Percentiles rank a stretch among this genome's conserved stretches.
phyloP scores from a whole-genome alignment of 2,888 invertebrate genomes.

The Amaurobius ferox region DNA sequence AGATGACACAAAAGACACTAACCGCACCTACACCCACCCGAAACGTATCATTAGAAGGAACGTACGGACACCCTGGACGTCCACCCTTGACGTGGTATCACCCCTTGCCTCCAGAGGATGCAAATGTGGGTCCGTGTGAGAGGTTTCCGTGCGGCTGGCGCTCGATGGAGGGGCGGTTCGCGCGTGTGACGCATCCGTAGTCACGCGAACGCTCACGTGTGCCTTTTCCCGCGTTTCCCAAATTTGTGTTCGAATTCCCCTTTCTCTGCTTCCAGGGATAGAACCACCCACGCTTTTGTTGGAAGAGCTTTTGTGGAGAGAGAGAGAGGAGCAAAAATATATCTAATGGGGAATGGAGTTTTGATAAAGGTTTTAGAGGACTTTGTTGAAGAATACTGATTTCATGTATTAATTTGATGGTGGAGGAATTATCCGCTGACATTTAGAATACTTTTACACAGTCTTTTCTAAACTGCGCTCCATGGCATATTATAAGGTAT shows the following conservation, averaged over 20 bases:
- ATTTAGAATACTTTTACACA: too few species aligned
- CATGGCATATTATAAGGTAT: too few species aligned
- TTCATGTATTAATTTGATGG: too few species aligned
- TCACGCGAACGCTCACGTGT: conserved; percentile 68
- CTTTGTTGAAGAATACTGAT: not conserved
- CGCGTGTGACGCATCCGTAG: conserved; percentile 50
- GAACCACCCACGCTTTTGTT: conserved; percentile 10
- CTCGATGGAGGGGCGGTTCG: conserved; percentile 33
- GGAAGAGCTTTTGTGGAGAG: conserved; percentile 8
- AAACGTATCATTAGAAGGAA: conserved; percentile 61
- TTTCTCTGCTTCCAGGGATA: not conserved
- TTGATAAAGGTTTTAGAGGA: not conserved
- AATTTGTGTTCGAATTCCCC: conserved; percentile 33
- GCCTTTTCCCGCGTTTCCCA: conserved; percentile 55
- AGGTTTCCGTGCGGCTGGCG: not conserved
- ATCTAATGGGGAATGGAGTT: conserved; percentile 7
- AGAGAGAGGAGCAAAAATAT: conserved; percentile 15
- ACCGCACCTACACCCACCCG: conserved; percentile 21
- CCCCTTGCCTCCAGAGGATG: conserved; percentile 30
- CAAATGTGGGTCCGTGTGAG: conserved; percentile 35
- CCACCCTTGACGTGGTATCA: conserved; percentile 16
- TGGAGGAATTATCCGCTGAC: too few species aligned
- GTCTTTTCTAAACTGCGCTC: too few species aligned
- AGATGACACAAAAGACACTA: conserved; percentile 53
- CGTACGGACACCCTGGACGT: not conserved